These are phyloP conservation scores for Chrysomela aeneicollis DNA, from an alignment of 2,888 invertebrate species.

Conservation along the genomic window DNA sequence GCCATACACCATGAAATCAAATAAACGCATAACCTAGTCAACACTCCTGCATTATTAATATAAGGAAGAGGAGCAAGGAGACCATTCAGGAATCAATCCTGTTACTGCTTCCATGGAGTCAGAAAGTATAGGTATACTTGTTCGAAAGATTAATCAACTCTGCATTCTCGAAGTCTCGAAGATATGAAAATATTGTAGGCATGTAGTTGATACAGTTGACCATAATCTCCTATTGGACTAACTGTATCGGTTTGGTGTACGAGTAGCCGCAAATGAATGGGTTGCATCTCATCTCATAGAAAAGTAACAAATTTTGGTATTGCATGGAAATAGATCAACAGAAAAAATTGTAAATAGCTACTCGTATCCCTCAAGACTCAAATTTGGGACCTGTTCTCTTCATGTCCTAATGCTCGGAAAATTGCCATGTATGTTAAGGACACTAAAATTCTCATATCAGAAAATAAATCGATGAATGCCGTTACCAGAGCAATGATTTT, in stretches of 20 bases:
- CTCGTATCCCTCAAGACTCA: conserved; percentile 2
- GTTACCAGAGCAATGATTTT: conserved; percentile 9
- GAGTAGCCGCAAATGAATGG: conserved; percentile 14
- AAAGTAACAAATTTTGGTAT: neutral
- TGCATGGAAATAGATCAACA: conserved; percentile 7
- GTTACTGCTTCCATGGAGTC: too few species aligned
- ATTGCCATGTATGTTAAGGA: conserved; percentile 4
- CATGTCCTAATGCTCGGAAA: too few species aligned
- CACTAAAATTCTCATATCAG: conserved; percentile 7
- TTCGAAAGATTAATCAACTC: too few species aligned
- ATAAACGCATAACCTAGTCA: too few species aligned
- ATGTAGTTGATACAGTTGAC: conserved; percentile 15
- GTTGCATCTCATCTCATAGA: too few species aligned
- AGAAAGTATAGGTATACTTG: too few species aligned
- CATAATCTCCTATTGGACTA: conserved; percentile 6
- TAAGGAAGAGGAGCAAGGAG: too few species aligned
- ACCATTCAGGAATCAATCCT: too few species aligned
- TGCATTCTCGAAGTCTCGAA: too few species aligned
- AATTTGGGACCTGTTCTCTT: neutral
- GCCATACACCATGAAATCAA: too few species aligned
- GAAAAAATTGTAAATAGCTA: conserved; percentile 16
- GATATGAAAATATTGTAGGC: too few species aligned
- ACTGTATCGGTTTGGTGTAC: conserved; percentile 6
- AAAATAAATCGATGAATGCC: neutral
- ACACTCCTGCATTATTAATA: too few species aligned